Evolutionary conservation across 2,797 vertebrate genomes (phyloP).

Genomic region (Epinephelus awoara): DNA sequence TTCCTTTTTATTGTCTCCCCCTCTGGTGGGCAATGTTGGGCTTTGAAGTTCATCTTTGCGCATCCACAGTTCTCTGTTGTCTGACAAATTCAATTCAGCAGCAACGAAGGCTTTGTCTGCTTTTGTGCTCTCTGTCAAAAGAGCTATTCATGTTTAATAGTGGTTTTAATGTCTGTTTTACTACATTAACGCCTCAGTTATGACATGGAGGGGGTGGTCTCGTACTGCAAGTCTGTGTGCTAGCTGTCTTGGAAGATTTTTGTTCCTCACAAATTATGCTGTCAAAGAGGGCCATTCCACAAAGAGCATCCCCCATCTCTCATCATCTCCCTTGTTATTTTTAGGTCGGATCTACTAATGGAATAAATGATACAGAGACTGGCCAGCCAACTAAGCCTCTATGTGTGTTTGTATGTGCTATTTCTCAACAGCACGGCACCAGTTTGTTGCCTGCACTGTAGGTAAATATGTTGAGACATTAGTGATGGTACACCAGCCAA

Average conservation of each 20-base stretch:
- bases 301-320: slow-evolving; percentile 26
- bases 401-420: slow-evolving; percentile 1
- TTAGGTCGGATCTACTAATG: slow-evolving; percentile 39
- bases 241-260: slow-evolving; percentile 56
- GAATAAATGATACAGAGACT: slow-evolving; percentile 37
- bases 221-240: slow-evolving; percentile 36
- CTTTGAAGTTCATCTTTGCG: slow-evolving; percentile 70
- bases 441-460: slow-evolving; percentile 48
- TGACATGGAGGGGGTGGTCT: slow-evolving; percentile 58
- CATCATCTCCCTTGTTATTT: slow-evolving; percentile 27
- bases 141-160: slow-evolving; percentile 72
- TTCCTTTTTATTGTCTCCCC: slow-evolving; percentile 49
- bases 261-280: slow-evolving; percentile 57
- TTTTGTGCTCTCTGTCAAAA: slow-evolving; percentile 68
- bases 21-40: slow-evolving; percentile 41
- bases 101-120: slow-evolving; percentile 61
- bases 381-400: slow-evolving; percentile 5
- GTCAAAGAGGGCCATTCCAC: slow-evolving; percentile 38
- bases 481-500: slow-evolving; percentile 59
- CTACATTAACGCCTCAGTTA: slow-evolving; percentile 66
- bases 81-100: slow-evolving; percentile 67
- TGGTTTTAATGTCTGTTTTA: slow-evolving; percentile 77
- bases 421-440: slow-evolving; percentile 28
- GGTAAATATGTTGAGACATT: slow-evolving; percentile 65
- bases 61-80: slow-evolving; percentile 58